Conservation (phyloP, 2,888 invertebrate species). For the Drosophila seclusa region DNA sequence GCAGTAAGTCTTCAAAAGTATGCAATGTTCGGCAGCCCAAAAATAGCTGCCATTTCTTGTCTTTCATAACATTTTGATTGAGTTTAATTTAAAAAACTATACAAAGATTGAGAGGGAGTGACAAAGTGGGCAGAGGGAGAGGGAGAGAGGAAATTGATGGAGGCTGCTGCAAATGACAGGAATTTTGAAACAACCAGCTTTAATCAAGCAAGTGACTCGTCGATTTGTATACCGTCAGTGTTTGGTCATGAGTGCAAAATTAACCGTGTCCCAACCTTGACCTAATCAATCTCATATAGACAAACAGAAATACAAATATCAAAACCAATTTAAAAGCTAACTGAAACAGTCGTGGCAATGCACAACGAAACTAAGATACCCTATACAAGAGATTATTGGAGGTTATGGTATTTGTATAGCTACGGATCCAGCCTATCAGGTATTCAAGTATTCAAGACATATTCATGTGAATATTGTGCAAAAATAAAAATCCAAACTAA, state of each 20-base stretch:
- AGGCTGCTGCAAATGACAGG: conserved; percentile 8
- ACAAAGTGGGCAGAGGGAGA: background rate
- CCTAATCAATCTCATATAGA: conserved; percentile 33
- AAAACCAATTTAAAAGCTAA: conserved; percentile 4
- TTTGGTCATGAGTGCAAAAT: conserved; percentile 19
- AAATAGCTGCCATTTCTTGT: background rate
- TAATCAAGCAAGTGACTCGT: conserved; percentile 43
- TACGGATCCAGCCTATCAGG: background rate
- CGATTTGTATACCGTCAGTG: conserved; percentile 7
- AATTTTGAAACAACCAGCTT: conserved; percentile 29
- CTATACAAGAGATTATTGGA: background rate
- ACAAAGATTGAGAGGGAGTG: background rate
- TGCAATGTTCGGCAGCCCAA: background rate
- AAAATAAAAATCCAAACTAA: background rate
- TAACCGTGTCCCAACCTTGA: conserved; percentile 31
- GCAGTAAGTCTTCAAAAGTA: background rate
- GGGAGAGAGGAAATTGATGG: background rate
- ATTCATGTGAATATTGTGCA: background rate
- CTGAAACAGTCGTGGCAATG: no score
- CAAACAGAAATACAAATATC: conserved; percentile 25
- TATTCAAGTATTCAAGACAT: background rate
- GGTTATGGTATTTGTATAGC: background rate
- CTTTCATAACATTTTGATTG: background rate
- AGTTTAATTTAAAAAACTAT: background rate
- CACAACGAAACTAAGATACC: conserved; percentile 4